phyloP scores from a whole-genome alignment of 1,140 invertebrate genomes.

The Hirudo medicinalis region DNA sequence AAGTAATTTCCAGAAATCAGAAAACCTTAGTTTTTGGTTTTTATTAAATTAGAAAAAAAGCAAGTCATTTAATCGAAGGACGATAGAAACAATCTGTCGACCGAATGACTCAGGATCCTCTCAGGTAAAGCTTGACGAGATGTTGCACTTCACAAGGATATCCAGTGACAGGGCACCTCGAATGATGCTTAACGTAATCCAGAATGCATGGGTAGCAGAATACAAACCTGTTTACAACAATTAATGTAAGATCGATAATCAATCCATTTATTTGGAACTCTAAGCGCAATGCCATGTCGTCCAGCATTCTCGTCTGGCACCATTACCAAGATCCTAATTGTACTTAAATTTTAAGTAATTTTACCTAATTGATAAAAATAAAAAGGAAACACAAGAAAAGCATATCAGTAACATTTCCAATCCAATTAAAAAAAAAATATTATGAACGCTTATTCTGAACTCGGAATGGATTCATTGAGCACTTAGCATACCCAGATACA shows the following conservation, averaged over 20 bases:
- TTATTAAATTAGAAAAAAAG: too few relatives aligned
- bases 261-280: too few relatives aligned
- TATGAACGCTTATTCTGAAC: not conserved
- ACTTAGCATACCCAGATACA: not conserved
- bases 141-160: not conserved
- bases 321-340: too few relatives aligned
- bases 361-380: too few relatives aligned
- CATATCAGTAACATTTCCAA: not conserved
- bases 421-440: not conserved
- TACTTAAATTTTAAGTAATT: too few relatives aligned
- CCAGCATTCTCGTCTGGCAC: too few relatives aligned
- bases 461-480: not conserved
- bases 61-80: too few relatives aligned
- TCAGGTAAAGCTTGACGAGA: not conserved
- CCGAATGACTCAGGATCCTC: not conserved
- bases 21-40: too few relatives aligned
- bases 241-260: too few relatives aligned
- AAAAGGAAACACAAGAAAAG: not conserved
- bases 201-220: constrained; percentile 1
- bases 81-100: not conserved
- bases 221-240: not conserved
- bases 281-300: too few relatives aligned
- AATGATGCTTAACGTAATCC: not conserved
- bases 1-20: too few relatives aligned
- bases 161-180: not conserved